Evolutionary conservation across 2,888 invertebrate species (phyloP).

Genomic region (Ommatoiulus sabulosus): DNA sequence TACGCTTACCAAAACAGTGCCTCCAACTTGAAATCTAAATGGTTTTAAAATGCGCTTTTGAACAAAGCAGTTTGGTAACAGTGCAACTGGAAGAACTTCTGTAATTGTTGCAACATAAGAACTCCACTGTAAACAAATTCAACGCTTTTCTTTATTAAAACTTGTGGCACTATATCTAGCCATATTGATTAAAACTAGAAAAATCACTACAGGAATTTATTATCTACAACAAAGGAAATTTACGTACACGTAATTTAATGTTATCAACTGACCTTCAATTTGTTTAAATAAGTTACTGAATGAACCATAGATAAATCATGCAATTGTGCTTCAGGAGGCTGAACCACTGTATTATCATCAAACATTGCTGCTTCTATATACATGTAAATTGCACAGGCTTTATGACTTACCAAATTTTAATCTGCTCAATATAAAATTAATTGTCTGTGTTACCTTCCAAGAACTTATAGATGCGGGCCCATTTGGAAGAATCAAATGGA

Average conservation of each 20-base stretch:
- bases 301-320: constrained; percentile 83
- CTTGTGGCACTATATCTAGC: too few relatives aligned
- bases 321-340: constrained; percentile 78
- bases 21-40: constrained; percentile 85
- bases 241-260: too few relatives aligned
- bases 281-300: constrained; percentile 78
- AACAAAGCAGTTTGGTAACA: constrained; percentile 81
- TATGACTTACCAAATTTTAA: constrained; percentile 56
- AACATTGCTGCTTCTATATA: constrained; percentile 74
- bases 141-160: neutral
- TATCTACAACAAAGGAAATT: too few relatives aligned
- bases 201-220: too few relatives aligned
- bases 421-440: constrained; percentile 27
- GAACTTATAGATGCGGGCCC: constrained; percentile 76
- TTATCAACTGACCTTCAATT: constrained; percentile 75
- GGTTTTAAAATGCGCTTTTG: constrained; percentile 82
- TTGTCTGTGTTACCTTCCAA: constrained; percentile 67
- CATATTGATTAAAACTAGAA: too few relatives aligned
- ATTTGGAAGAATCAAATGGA: constrained; percentile 89
- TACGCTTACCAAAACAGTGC: constrained; percentile 76
- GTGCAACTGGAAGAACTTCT: constrained; percentile 79
- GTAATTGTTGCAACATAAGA: constrained; percentile 82
- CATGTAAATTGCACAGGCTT: constrained; percentile 67
- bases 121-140: constrained; percentile 76
- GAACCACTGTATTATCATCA: constrained; percentile 74